Percentiles rank a stretch among this genome's conserved stretches.
Conservation (phyloP, 2,113 vertebrate genomes). For the Sula dactylatra region DNA sequence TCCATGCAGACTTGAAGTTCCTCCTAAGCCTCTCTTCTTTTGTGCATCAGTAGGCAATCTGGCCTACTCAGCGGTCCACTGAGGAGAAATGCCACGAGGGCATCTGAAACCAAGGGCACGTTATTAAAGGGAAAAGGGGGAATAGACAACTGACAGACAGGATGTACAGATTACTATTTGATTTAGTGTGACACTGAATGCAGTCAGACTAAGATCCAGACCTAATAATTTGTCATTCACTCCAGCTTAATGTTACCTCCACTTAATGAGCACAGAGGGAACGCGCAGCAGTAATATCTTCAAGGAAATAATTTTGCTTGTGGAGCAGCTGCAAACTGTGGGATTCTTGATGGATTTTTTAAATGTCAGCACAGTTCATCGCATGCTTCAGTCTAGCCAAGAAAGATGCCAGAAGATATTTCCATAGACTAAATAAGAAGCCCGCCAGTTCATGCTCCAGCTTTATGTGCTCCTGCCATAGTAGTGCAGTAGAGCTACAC, state of each 20-base stretch:
- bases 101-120: not conserved
- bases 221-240: not conserved
- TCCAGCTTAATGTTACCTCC: not conserved
- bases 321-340: not conserved
- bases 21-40: not conserved
- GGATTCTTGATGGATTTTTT: not conserved
- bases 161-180: not conserved
- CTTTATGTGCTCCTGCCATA: not conserved
- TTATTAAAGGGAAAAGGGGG: not conserved
- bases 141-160: not conserved
- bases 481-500: not conserved
- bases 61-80: not conserved
- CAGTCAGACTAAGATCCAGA: not conserved
- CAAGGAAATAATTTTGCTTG: not conserved
- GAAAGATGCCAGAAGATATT: not conserved
- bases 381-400: not conserved
- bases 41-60: not conserved
- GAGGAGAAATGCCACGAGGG: not conserved
- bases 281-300: not conserved
- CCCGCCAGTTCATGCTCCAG: rapidly evolving
- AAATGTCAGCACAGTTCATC: not conserved
- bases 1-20: not conserved
- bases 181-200: not conserved
- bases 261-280: not conserved
- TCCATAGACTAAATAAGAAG: not conserved